These are phyloP conservation scores for Ameiurus melas DNA, from an alignment of 2,113 vertebrate species.

Conservation along the genomic window DNA sequence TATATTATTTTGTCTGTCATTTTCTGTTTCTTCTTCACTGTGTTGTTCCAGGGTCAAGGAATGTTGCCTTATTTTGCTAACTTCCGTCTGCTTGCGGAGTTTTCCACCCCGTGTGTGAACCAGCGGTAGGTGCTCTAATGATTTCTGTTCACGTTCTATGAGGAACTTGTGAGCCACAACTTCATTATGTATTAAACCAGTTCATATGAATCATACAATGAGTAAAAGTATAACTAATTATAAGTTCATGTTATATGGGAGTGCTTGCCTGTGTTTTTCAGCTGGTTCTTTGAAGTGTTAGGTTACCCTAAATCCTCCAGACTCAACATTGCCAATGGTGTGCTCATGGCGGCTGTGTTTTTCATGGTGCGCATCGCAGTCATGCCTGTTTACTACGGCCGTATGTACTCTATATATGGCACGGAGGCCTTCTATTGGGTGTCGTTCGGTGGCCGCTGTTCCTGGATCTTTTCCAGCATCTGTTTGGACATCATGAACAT, in stretches of 20 bases:
- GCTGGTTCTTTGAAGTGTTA: constrained; percentile 97
- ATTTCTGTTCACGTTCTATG: constrained; percentile 14
- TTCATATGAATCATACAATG: background rate
- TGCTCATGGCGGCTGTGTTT: constrained; percentile 91
- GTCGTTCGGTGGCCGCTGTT: constrained; percentile 77
- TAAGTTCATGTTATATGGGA: constrained; percentile 6
- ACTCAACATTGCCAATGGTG: constrained; percentile 89
- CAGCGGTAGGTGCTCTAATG: constrained; percentile 84
- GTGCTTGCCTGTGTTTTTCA: constrained; percentile 71
- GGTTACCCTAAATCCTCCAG: constrained; percentile 89
- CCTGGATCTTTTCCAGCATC: constrained; percentile 86
- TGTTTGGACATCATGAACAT: constrained; percentile 94
- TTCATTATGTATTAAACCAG: background rate
- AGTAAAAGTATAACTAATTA: background rate
- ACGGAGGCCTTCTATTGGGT: constrained; percentile 84
- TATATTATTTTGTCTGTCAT: constrained; percentile 65
- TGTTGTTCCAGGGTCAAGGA: constrained; percentile 80
- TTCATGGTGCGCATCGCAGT: constrained; percentile 89
- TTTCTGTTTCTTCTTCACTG: constrained; percentile 65
- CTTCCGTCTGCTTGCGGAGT: constrained; percentile 94
- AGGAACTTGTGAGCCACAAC: background rate
- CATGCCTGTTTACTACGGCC: constrained; percentile 86
- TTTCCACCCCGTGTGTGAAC: constrained; percentile 98
- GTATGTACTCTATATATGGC: constrained; percentile 82
- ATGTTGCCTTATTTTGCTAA: constrained; percentile 91